Conservation (phyloP, 2,113 vertebrate species). For the Todiramphus saurophagus region DNA sequence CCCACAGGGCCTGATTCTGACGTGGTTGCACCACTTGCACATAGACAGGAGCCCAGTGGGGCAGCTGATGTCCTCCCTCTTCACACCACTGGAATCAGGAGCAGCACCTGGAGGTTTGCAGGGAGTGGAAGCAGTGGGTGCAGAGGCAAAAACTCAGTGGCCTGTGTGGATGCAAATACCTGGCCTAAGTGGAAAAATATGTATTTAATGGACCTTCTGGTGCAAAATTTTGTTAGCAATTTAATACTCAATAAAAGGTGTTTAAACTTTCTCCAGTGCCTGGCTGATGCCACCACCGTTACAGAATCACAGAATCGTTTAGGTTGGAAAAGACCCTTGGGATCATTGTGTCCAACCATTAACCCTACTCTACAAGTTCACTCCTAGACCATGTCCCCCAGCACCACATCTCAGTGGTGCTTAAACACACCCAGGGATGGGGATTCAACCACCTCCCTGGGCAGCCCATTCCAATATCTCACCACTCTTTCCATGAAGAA, state of each 20-base stretch:
- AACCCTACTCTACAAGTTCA: too few species aligned
- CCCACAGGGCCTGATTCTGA: not conserved
- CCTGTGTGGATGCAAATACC: not conserved
- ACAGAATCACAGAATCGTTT: too few species aligned
- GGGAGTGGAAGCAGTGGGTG: not conserved
- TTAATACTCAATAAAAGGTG: not conserved
- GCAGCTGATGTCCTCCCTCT: not conserved
- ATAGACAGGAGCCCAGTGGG: not conserved
- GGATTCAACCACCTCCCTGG: too few species aligned
- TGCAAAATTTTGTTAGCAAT: not conserved
- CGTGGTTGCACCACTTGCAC: rapidly evolving
- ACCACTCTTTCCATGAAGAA: too few species aligned
- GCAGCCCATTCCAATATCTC: too few species aligned
- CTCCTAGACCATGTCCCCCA: too few species aligned
- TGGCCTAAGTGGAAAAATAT: not conserved
- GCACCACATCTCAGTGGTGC: too few species aligned
- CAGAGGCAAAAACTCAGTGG: not conserved
- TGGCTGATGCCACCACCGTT: not conserved
- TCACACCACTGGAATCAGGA: not conserved
- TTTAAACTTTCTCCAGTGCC: not conserved
- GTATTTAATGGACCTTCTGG: not conserved
- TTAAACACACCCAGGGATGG: too few species aligned
- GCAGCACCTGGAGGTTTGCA: not conserved
- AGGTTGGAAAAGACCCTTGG: too few species aligned
- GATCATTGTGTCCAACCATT: too few species aligned